phyloP scores from a whole-genome alignment of 2,113 vertebrate genomes.

The Platanista minor region DNA sequence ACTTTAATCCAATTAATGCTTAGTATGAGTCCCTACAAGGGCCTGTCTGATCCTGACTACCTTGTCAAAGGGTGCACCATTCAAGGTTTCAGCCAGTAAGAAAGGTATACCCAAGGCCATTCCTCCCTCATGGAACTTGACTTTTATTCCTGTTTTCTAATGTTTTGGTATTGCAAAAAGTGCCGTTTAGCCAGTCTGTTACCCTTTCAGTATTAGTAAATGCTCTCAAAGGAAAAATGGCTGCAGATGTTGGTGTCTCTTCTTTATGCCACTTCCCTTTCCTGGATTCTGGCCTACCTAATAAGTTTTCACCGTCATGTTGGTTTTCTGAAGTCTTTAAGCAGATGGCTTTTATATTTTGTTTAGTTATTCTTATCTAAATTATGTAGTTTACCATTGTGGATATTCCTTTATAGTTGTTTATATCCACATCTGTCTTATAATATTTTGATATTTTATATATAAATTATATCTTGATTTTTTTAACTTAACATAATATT shows the following conservation, averaged over 20 bases:
- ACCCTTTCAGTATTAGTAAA: neutral
- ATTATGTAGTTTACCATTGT: neutral
- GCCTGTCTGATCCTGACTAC: neutral
- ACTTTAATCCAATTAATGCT: neutral
- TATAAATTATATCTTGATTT: neutral
- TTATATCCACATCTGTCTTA: constrained; percentile 2
- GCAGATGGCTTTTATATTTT: neutral
- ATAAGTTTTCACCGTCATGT: neutral
- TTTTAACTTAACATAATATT: neutral
- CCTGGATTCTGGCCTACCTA: neutral
- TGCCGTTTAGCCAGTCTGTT: neutral
- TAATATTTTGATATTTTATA: neutral
- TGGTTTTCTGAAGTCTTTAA: constrained; percentile 26
- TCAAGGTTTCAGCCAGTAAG: neutral
- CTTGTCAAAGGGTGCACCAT: neutral
- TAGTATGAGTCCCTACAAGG: neutral
- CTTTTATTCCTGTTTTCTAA: neutral
- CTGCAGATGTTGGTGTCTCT: neutral
- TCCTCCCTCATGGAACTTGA: neutral
- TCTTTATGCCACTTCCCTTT: neutral
- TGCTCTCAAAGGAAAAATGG: neutral
- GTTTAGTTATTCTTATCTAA: neutral
- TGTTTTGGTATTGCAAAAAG: neutral
- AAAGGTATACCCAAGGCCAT: neutral
- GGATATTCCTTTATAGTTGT: neutral